Percentiles rank a stretch among this genome's conserved stretches.
phyloP scores from a whole-genome alignment of 2,888 invertebrate species.

The Plutella xylostella region DNA sequence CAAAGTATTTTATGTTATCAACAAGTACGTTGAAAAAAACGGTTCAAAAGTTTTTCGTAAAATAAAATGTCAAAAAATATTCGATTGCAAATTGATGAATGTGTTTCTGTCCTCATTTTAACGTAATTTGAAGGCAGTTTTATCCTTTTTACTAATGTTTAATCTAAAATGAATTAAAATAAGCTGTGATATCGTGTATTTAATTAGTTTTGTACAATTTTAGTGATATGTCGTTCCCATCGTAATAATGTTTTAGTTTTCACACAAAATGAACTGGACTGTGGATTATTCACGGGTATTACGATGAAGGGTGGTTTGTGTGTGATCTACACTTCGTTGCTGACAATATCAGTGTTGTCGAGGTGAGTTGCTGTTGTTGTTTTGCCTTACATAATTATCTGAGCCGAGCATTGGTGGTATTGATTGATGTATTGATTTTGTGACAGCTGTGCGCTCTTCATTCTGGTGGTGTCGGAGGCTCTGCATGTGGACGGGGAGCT shows the following conservation, averaged over 20 bases:
- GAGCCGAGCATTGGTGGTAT: too few species aligned
- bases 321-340: slow-evolving; percentile 70
- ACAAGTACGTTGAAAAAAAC: too few species aligned
- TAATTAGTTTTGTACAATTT: slow-evolving; percentile 12
- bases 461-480: slow-evolving; percentile 70
- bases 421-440: slow-evolving; percentile 1
- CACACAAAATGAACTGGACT: slow-evolving; percentile 51
- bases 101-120: background rate
- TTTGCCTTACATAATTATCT: slow-evolving; percentile 5
- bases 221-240: slow-evolving; percentile 23
- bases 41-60: too few species aligned
- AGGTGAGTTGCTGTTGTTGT: slow-evolving; percentile 46
- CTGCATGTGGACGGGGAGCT: slow-evolving; percentile 42
- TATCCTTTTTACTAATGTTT: too few species aligned
- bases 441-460: slow-evolving; percentile 69
- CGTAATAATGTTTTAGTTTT: slow-evolving; percentile 41
- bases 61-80: too few species aligned
- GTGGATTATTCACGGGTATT: slow-evolving; percentile 57
- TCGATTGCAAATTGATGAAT: too few species aligned
- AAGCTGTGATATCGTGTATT: slow-evolving; percentile 20
- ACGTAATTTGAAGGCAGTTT: too few species aligned
- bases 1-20: too few species aligned
- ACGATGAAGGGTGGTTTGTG: slow-evolving; percentile 73
- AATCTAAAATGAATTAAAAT: slow-evolving; percentile 15
- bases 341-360: slow-evolving; percentile 70